Evolutionary conservation across 1,140 invertebrate genomes (phyloP).

Genomic region (Phymorhynchus buccinoides): DNA sequence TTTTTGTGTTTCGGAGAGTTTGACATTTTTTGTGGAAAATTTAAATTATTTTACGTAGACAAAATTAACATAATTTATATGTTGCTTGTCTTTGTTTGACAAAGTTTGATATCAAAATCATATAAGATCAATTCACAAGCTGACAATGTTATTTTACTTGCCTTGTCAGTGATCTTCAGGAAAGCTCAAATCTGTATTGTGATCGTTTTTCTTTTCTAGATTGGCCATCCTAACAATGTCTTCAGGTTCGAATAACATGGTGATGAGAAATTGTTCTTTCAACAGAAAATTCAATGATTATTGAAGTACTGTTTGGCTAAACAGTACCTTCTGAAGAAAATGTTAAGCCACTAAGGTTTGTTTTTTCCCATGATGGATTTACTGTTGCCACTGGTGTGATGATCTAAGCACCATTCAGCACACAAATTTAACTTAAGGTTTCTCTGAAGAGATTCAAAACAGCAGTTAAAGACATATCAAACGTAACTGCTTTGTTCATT

Average conservation of each 20-base stretch:
- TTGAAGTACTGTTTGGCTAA: neutral
- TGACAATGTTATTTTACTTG: neutral
- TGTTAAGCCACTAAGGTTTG: neutral
- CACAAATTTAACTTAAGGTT: neutral
- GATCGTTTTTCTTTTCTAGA: neutral
- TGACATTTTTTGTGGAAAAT: too few relatives aligned
- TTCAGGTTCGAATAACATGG: conserved; percentile 3
- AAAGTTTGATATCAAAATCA: too few relatives aligned
- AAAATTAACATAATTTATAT: too few relatives aligned
- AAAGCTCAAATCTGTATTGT: too few relatives aligned
- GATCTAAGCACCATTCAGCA: neutral
- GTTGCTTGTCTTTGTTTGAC: too few relatives aligned
- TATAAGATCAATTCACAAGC: neutral
- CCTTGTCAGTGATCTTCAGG: too few relatives aligned
- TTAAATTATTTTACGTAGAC: too few relatives aligned
- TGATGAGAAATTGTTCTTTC: neutral
- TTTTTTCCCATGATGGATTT: neutral
- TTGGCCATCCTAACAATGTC: conserved; percentile 2
- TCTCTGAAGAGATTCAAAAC: too few relatives aligned
- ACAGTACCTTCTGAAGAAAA: conserved; percentile 1
- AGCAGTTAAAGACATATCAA: too few relatives aligned
- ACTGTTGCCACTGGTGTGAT: neutral
- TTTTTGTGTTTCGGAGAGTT: too few relatives aligned
- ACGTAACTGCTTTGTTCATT: too few relatives aligned
- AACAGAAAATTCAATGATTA: neutral